Evolutionary conservation across 1,140 invertebrate species (phyloP).

Genomic region (Saxidomus purpurata): DNA sequence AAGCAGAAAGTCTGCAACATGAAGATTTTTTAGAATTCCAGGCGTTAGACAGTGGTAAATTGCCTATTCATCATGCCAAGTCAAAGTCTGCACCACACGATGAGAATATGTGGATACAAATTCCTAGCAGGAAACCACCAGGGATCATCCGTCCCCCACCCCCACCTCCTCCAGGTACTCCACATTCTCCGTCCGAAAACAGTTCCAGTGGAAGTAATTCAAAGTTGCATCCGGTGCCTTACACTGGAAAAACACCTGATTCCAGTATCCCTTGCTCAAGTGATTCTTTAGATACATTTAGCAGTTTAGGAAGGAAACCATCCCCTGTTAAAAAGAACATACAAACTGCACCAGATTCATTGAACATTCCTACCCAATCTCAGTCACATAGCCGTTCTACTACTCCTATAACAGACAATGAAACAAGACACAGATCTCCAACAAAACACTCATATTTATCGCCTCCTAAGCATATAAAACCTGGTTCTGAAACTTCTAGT

Average conservation of each 20-base stretch:
- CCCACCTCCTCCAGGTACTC: constrained; percentile 59
- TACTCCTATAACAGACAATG: neutral
- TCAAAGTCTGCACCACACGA: constrained; percentile 42
- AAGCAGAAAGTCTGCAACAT: constrained; percentile 58
- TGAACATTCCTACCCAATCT: neutral
- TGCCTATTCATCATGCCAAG: constrained; percentile 41
- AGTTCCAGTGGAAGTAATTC: constrained; percentile 2
- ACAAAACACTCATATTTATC: neutral
- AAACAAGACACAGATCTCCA: neutral
- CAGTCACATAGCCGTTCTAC: neutral
- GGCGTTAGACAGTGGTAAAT: neutral
- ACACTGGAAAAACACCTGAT: constrained; percentile 28
- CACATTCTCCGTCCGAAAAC: constrained; percentile 45
- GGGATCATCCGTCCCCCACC: constrained; percentile 5
- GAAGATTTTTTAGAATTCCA: neutral
- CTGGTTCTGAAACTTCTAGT: neutral
- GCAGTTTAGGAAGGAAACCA: constrained; percentile 7
- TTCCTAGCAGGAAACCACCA: neutral
- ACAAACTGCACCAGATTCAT: neutral
- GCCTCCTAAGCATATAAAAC: neutral
- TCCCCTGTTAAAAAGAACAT: neutral
- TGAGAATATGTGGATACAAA: neutral
- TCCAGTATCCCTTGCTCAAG: neutral
- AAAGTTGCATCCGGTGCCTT: constrained; percentile 30
- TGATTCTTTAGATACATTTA: neutral